These are phyloP conservation scores for Deroplatys truncata DNA, from an alignment of 2,888 invertebrate genomes.

Conservation along the genomic window DNA sequence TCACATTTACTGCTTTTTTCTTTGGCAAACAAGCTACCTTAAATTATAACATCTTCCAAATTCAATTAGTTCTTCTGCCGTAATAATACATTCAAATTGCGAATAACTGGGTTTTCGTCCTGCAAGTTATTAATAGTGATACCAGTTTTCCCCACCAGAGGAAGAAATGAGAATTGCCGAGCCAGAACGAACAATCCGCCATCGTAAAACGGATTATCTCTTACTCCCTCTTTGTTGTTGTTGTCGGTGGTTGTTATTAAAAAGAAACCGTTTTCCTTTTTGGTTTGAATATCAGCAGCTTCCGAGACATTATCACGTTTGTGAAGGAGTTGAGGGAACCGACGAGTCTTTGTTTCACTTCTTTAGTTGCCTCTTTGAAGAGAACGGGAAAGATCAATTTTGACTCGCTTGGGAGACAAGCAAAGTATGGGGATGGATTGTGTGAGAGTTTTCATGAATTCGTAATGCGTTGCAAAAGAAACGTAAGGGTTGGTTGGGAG, in stretches of 20 bases:
- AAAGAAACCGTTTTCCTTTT: background rate
- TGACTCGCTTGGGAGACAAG: conserved; percentile 9
- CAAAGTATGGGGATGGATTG: background rate
- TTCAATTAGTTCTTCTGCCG: background rate
- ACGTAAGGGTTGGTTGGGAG: background rate
- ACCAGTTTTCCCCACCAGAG: background rate
- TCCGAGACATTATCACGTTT: background rate
- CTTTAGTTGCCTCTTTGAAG: background rate
- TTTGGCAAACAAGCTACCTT: background rate
- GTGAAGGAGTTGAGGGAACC: background rate
- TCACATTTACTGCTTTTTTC: too few relatives aligned
- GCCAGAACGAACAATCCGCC: background rate
- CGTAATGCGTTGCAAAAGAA: conserved; percentile 5
- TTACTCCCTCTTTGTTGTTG: background rate
- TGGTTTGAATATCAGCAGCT: background rate
- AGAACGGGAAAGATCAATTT: conserved; percentile 4
- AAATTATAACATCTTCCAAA: background rate
- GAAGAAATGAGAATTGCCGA: background rate
- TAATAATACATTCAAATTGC: background rate
- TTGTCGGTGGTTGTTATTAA: background rate
- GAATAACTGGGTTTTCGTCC: background rate
- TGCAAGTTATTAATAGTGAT: background rate
- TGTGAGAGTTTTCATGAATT: conserved; percentile 7
- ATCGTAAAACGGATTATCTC: background rate
- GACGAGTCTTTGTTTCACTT: background rate